Base-by-base conservation (phyloP, 2,888 invertebrate species). In the Spisula solida region DNA sequence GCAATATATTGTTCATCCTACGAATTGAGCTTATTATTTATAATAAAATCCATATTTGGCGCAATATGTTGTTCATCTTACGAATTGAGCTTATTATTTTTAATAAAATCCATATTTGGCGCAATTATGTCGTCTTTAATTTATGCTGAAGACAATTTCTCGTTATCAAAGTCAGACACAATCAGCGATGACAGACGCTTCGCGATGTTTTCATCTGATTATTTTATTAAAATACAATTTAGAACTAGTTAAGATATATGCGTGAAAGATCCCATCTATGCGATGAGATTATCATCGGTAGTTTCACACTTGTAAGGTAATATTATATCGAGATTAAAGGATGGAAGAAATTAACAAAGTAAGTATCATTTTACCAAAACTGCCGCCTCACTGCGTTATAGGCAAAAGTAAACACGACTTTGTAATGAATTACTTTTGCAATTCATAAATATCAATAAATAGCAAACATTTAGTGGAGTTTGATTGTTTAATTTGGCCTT, bases 401-500 rank as follows among this genome's bases (percentile, higher is more conserved):
- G 18, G 75, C 75, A 0, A 31, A 25, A 1, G 34, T 75, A 31
- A 75, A 75, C 25, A 16, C 1, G 5, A 75, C n/a, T 31, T 6
- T 31, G 31, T 31, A n/a, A 29, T 31, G 31, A 70, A 70, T 14
- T 31, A 31, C 31, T 31, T 75, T 29, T 14, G 34, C 16, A 25
- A 34, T 75, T 75, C 12, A 31, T 34, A 75, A 75, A 75, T 75
- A 75, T 75, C 34, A 34, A 75, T 75, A 75, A 75, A 14, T 34
- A 25, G 70, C 25, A 70, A 70, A 70, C 31, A 70, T 70, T 70
- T 20, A 56, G 56, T 25, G n/a, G 1, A 20, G 60, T 14, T n/a
- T 60, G 60, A n/a, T 34, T 75, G 34, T 75, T 75, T 75, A 75
- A 75, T 75, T 75, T 75, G 31, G 16, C 29, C 75, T 75, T 75